A percentile compares a stretch with the other conserved stretches of the same genome.
phyloP scores from a whole-genome alignment of 2,113 vertebrate species.

The Rostratula benghalensis region DNA sequence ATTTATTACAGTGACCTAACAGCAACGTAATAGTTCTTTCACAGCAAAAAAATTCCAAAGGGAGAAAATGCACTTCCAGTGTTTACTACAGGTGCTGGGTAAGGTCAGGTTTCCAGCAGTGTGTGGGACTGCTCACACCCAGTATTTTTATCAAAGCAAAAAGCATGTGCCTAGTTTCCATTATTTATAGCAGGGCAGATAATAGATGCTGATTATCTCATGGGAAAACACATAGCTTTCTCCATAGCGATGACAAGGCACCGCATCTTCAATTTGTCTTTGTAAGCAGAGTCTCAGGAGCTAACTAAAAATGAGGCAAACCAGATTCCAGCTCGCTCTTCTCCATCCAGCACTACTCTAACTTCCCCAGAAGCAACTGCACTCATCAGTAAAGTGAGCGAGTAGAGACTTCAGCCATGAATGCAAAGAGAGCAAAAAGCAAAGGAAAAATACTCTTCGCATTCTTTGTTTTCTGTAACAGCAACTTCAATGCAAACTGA shows the following conservation, averaged over 20 bases:
- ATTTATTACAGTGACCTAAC: constrained; percentile 12
- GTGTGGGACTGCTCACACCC: background rate
- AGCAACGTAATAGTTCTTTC: background rate
- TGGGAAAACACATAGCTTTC: background rate
- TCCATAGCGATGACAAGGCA: background rate
- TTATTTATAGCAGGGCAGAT: background rate
- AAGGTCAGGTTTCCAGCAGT: constrained; percentile 1
- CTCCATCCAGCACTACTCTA: background rate
- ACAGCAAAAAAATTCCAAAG: background rate
- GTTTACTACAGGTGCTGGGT: background rate
- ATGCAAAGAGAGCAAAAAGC: background rate
- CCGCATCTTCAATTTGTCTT: background rate
- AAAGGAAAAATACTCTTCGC: background rate
- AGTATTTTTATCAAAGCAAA: background rate
- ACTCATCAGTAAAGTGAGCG: background rate
- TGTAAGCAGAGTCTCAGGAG: background rate
- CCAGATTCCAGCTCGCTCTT: background rate
- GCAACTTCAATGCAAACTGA: background rate
- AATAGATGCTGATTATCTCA: background rate
- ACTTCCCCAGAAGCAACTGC: background rate
- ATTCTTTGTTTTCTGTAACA: background rate
- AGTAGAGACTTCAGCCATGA: background rate
- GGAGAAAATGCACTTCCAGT: background rate
- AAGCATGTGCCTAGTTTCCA: background rate
- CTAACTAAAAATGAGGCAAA: background rate